These are phyloP conservation scores for Embiotoca jacksoni DNA, from an alignment of 2,113 vertebrate species.

Conservation along the genomic window DNA sequence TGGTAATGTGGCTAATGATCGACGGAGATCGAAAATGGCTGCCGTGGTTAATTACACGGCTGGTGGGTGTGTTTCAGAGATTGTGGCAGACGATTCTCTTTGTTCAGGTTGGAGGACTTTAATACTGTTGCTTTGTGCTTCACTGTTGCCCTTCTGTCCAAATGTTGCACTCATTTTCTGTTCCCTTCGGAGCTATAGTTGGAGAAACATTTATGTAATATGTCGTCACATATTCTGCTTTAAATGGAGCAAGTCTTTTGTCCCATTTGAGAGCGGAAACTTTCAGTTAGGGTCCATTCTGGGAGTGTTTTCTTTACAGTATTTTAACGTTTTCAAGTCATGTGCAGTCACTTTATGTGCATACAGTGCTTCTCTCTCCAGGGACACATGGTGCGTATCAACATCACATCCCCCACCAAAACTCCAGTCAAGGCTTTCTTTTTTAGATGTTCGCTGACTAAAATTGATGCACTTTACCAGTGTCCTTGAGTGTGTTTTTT, in stretches of 20 bases:
- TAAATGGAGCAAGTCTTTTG: not conserved
- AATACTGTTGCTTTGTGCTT: constrained; percentile 1
- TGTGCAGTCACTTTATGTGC: constrained; percentile 37
- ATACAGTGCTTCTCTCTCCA: constrained; percentile 43
- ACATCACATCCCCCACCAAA: constrained; percentile 32
- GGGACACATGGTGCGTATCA: constrained; percentile 48
- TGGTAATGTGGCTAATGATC: constrained; percentile 62
- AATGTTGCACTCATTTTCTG: constrained; percentile 27
- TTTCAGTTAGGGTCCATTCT: not conserved
- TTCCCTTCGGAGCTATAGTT: constrained; percentile 11
- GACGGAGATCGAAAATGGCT: constrained; percentile 63
- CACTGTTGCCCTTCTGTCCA: constrained; percentile 24
- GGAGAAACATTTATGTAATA: constrained; percentile 4
- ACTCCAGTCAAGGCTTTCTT: constrained; percentile 40
- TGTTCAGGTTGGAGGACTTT: constrained; percentile 42
- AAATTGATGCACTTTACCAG: constrained; percentile 70
- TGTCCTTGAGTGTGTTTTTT: constrained; percentile 55
- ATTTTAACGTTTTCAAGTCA: constrained; percentile 34
- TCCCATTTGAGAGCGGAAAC: constrained; percentile 11
- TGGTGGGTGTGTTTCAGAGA: constrained; percentile 40
- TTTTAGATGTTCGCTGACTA: constrained; percentile 16
- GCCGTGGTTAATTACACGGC: constrained; percentile 58
- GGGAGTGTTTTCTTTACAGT: not conserved
- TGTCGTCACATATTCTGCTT: constrained; percentile 2
- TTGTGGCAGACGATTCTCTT: constrained; percentile 28